phyloP scores from a whole-genome alignment of 1,140 invertebrate genomes.

The Drosophila seguyi region DNA sequence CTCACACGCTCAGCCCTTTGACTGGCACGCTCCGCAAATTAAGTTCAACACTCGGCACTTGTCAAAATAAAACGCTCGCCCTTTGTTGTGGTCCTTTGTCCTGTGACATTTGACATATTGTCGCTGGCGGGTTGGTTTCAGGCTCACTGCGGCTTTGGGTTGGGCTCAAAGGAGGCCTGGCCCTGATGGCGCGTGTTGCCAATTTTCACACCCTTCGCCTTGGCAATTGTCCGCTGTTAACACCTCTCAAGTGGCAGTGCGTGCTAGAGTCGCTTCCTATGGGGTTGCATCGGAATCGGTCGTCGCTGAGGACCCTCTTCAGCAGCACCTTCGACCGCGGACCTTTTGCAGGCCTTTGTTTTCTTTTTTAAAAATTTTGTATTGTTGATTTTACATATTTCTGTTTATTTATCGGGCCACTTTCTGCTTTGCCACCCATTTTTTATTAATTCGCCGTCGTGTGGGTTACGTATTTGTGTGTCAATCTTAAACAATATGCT shows the following conservation, averaged over 20 bases:
- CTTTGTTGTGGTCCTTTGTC: constrained; percentile 54
- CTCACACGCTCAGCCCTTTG: constrained; percentile 34
- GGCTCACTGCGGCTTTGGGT: constrained; percentile 21
- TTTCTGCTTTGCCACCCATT: constrained; percentile 31
- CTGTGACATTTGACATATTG: constrained; percentile 84
- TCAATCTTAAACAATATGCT: constrained; percentile 65
- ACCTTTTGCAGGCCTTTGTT: constrained; percentile 51
- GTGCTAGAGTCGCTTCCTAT: constrained; percentile 34
- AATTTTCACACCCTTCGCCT: constrained; percentile 82
- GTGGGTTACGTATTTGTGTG: constrained; percentile 36
- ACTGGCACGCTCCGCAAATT: constrained; percentile 76
- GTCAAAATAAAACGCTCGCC: constrained; percentile 76
- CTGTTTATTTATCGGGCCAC: constrained; percentile 65
- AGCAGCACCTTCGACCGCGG: constrained; percentile 15
- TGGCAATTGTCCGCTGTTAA: constrained; percentile 80
- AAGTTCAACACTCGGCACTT: constrained; percentile 80
- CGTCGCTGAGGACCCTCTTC: constrained; percentile 10
- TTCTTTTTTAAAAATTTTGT: constrained; percentile 72
- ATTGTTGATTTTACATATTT: constrained; percentile 80
- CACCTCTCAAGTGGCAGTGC: constrained; percentile 68
- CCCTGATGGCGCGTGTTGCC: constrained; percentile 72
- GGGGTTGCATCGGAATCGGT: constrained; percentile 49
- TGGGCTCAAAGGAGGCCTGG: constrained; percentile 23
- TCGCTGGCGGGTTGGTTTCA: constrained; percentile 50
- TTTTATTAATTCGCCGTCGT: constrained; percentile 29